Evolutionary conservation across 2,113 vertebrate genomes (phyloP).

Genomic region (Boulengeromyrus knoepffleri): DNA sequence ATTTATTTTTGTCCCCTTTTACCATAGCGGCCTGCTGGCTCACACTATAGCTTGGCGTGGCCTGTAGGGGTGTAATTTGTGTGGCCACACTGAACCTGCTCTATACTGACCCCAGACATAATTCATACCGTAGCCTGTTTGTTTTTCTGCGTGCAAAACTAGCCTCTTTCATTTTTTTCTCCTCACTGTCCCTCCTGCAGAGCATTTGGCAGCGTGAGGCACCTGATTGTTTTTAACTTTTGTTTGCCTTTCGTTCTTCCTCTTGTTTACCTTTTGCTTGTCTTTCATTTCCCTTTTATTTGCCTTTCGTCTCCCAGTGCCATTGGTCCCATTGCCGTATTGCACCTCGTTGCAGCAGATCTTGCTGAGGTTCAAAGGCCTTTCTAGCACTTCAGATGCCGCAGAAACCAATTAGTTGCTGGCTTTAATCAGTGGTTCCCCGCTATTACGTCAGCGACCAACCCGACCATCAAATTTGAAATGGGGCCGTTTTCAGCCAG

Average conservation of each 20-base stretch:
- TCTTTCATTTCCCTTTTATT: not conserved
- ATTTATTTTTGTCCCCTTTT: conserved; percentile 28
- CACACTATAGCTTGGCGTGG: not conserved
- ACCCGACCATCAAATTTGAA: not conserved
- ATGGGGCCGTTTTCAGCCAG: not conserved
- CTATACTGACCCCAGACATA: conserved; percentile 30
- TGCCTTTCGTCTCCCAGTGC: not conserved
- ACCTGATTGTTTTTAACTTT: not conserved
- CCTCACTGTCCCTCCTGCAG: conserved; percentile 2
- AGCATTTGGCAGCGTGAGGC: conserved; percentile 21
- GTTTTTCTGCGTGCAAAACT: conserved; percentile 28
- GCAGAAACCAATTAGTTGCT: conserved; percentile 40
- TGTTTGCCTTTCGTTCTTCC: not conserved
- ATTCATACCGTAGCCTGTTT: conserved; percentile 35
- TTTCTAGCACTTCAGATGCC: conserved; percentile 48
- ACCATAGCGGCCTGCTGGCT: conserved; percentile 13
- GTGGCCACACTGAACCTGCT: conserved; percentile 17
- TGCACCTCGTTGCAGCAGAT: conserved; percentile 22
- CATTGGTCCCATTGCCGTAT: conserved; percentile 20
- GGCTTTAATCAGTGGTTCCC: conserved; percentile 41
- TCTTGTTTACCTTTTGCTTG: not conserved
- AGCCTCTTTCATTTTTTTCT: conserved; percentile 24
- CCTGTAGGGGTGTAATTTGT: conserved; percentile 11
- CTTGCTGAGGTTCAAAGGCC: conserved; percentile 40
- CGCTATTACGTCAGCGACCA: not conserved